Evolutionary conservation across 2,888 invertebrate genomes (phyloP).

Genomic region (Rotaria magnacalcarata): DNA sequence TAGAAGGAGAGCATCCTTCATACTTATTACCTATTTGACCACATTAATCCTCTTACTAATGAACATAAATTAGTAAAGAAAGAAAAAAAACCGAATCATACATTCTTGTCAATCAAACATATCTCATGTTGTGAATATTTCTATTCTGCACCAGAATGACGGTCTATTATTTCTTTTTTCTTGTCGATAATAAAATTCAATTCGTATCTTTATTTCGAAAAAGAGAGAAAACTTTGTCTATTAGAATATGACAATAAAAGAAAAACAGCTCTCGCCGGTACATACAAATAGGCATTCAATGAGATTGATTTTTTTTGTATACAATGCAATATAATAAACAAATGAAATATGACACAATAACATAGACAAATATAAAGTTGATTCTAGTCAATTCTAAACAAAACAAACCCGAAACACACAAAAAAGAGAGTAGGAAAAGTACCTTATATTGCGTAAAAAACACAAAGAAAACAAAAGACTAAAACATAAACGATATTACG

Average conservation of each 20-base stretch:
- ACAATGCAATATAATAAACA: background rate
- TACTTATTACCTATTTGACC: too few species aligned
- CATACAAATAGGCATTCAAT: constrained; percentile 2
- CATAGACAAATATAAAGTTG: background rate
- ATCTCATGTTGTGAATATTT: too few species aligned
- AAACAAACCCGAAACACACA: too few species aligned
- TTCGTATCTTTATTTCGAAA: constrained; percentile 6
- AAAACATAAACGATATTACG: background rate
- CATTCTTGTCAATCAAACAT: too few species aligned
- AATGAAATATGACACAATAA: background rate
- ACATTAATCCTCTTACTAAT: too few species aligned
- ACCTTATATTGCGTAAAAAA: constrained; percentile 12
- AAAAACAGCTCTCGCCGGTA: background rate
- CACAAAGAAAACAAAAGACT: background rate
- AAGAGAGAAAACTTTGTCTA: background rate
- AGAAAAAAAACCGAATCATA: too few species aligned
- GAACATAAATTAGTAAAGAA: too few species aligned
- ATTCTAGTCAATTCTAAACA: background rate
- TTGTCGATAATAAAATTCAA: background rate
- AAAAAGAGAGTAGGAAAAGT: background rate
- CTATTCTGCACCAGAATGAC: too few species aligned
- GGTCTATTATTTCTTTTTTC: too few species aligned
- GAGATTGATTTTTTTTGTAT: constrained; percentile 1
- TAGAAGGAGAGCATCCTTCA: too few species aligned
- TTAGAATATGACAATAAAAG: background rate